phyloP scores from a whole-genome alignment of 2,888 invertebrate genomes.

The Heterodera filipjevi region DNA sequence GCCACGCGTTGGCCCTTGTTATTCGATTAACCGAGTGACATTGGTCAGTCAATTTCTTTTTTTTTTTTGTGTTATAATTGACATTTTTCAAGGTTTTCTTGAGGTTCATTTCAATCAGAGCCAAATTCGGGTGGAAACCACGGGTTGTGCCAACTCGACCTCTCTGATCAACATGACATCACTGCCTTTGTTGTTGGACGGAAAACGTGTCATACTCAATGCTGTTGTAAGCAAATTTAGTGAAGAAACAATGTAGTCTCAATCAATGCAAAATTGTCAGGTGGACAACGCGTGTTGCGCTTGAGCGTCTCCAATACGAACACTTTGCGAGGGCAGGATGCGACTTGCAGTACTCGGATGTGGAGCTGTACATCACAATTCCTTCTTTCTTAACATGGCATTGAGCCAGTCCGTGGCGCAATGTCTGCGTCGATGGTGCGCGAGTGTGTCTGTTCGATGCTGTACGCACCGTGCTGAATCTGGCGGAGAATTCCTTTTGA shows the following conservation, averaged over 20 bases:
- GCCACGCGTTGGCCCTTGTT: slow-evolving; percentile 10
- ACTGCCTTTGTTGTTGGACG: slow-evolving; percentile 20
- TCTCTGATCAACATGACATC: slow-evolving; percentile 21
- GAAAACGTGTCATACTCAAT: slow-evolving; percentile 1
- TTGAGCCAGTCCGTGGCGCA: neutral
- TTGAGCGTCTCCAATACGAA: neutral
- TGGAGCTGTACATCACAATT: neutral
- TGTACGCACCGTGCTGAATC: neutral
- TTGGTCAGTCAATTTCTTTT: slow-evolving; percentile 19
- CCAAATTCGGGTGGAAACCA: slow-evolving; percentile 4
- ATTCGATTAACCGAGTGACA: slow-evolving; percentile 18
- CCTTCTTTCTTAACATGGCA: slow-evolving; percentile 3
- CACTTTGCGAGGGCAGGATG: neutral
- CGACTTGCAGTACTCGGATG: neutral
- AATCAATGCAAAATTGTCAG: neutral
- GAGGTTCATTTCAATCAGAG: slow-evolving; percentile 17
- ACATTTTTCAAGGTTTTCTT: neutral
- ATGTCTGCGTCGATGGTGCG: slow-evolving; percentile 7
- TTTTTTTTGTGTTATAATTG: too few species aligned
- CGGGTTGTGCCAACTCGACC: slow-evolving; percentile 3
- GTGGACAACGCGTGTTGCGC: neutral
- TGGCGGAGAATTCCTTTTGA: slow-evolving; percentile 5
- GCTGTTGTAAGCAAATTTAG: neutral
- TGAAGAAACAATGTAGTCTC: neutral
- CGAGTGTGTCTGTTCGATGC: slow-evolving; percentile 7